These are phyloP conservation scores for Pherbina coryleti DNA, from an alignment of 2,888 invertebrate species.

Conservation along the genomic window DNA sequence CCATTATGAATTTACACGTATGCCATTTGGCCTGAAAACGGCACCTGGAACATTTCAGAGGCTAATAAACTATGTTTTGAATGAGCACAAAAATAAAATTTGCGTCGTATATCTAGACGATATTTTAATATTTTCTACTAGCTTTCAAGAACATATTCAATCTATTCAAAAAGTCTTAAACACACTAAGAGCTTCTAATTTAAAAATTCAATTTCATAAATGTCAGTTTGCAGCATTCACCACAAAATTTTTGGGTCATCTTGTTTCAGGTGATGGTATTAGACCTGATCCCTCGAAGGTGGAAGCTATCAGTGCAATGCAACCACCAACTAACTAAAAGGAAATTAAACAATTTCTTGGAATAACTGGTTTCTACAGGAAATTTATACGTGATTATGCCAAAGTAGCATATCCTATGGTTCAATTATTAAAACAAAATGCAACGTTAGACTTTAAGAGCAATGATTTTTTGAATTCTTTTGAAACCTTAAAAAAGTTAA, in stretches of 20 bases:
- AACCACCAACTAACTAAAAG: not conserved
- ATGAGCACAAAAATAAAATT: too few relatives aligned
- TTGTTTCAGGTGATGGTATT: not conserved
- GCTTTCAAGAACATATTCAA: conserved; percentile 32
- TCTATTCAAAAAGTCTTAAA: conserved; percentile 29
- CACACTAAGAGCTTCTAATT: conserved; percentile 16
- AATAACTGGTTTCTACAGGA: conserved; percentile 2
- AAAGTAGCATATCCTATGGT: not conserved
- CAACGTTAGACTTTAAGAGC: too few relatives aligned
- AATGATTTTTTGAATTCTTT: too few relatives aligned
- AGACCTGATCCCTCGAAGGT: not conserved
- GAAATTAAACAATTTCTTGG: conserved; percentile 11
- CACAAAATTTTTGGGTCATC: not conserved
- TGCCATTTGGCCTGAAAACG: conserved; percentile 44
- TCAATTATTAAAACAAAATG: conserved; percentile 33
- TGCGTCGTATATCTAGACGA: too few relatives aligned
- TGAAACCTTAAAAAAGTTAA: too few relatives aligned
- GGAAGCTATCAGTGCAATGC: not conserved
- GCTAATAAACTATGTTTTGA: too few relatives aligned
- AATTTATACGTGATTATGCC: conserved; percentile 11
- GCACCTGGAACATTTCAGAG: conserved; percentile 39
- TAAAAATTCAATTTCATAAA: too few relatives aligned
- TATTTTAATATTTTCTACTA: conserved; percentile 33
- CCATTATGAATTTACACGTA: conserved; percentile 46
- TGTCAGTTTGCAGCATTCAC: not conserved